phyloP scores from a whole-genome alignment of 1,140 invertebrate species.

The Pseudomyrmex sp. region DNA sequence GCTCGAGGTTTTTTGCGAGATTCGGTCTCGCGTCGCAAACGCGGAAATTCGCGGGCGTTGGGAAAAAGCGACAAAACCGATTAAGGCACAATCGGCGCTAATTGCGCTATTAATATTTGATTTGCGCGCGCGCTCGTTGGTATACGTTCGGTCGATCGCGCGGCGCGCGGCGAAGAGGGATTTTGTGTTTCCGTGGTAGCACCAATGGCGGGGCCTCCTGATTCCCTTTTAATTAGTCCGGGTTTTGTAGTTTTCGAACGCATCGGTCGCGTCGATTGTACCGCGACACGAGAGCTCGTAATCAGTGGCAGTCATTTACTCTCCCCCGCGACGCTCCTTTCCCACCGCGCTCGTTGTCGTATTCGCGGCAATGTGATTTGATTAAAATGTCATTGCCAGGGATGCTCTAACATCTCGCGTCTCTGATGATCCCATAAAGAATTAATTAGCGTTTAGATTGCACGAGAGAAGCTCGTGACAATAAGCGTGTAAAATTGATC shows the following conservation, averaged over 20 bases:
- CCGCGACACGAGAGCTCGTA: conserved; percentile 30
- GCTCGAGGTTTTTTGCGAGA: not conserved
- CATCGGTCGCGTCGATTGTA: conserved; percentile 68
- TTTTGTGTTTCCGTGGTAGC: conserved; percentile 55
- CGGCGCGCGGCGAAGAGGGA: conserved; percentile 38
- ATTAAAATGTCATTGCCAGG: conserved; percentile 67
- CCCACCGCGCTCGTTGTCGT: conserved; percentile 32
- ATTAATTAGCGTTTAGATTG: conserved; percentile 40
- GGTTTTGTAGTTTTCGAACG: conserved; percentile 78
- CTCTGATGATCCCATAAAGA: conserved; percentile 44
- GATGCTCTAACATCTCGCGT: conserved; percentile 36
- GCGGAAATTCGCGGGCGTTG: conserved; percentile 58
- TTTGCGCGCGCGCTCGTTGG: conserved; percentile 66
- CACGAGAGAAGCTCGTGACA: not conserved
- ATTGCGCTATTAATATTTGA: conserved; percentile 83
- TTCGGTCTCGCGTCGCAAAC: conserved; percentile 54
- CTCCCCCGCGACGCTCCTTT: conserved; percentile 1
- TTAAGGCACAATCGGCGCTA: conserved; percentile 82
- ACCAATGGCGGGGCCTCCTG: conserved; percentile 53
- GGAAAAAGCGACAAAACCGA: conserved; percentile 73
- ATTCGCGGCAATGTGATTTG: conserved; percentile 50
- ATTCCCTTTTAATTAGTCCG: conserved; percentile 82
- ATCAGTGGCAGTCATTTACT: conserved; percentile 62
- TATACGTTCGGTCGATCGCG: conserved; percentile 33
- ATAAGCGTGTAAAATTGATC: conserved; percentile 13